Conservation (phyloP, 37 sponge, comb jelly and placozoan species). For the Ianthella basta region DNA sequence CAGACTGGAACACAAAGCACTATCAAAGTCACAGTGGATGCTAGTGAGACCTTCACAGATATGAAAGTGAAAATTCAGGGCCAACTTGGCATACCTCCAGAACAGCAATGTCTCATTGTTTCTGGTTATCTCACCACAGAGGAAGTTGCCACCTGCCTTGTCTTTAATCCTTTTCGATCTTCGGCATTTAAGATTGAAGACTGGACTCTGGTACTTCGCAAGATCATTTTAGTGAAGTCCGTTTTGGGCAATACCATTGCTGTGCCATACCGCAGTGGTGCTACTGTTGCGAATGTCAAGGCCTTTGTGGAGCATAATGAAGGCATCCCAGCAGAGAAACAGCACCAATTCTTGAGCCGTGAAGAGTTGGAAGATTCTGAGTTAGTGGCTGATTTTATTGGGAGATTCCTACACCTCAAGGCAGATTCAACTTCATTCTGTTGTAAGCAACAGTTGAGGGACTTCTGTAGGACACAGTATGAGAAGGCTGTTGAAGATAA, state of each 20-base stretch:
- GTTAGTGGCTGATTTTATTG: neutral
- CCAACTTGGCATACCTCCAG: conserved; percentile 59
- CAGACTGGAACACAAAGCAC: neutral
- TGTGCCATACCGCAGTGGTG: neutral
- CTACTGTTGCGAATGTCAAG: conserved; percentile 13
- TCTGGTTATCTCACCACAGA: neutral
- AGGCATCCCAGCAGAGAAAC: conserved; percentile 22
- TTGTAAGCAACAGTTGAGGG: too few relatives aligned
- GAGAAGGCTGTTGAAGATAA: neutral
- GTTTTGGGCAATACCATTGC: too few relatives aligned
- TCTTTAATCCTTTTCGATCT: too few relatives aligned
- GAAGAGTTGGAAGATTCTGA: neutral
- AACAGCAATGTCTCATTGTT: neutral
- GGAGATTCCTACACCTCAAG: neutral
- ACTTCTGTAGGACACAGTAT: neutral
- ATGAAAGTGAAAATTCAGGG: conserved; percentile 61
- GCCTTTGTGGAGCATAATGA: conserved; percentile 1
- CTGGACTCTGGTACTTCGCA: too few relatives aligned
- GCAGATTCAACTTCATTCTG: too few relatives aligned
- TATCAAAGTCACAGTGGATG: neutral
- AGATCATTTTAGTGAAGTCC: too few relatives aligned
- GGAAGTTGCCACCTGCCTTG: too few relatives aligned
- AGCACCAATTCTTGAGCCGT: conserved; percentile 2
- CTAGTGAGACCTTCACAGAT: neutral
- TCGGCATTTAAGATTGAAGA: too few relatives aligned